Conservation (phyloP, 1,140 invertebrate species). For the Leptinotarsa texana region DNA sequence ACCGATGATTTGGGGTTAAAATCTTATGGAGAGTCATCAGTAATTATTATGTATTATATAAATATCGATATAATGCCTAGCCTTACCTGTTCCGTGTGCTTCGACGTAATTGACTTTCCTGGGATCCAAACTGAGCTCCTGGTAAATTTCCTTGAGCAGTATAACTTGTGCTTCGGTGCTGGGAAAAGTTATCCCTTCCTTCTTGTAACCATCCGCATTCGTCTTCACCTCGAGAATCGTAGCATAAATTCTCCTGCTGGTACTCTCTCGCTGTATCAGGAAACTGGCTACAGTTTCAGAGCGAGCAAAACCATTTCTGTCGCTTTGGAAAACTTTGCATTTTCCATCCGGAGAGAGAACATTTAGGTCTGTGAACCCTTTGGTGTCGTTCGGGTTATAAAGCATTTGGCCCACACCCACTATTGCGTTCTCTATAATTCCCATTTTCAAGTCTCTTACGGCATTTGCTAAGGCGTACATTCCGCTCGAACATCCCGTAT, state of each 20-base stretch:
- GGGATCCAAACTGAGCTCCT: conserved; percentile 64
- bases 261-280: conserved; percentile 60
- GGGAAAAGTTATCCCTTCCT: conserved; percentile 62
- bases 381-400: conserved; percentile 53
- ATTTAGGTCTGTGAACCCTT: conserved; percentile 57
- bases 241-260: conserved; percentile 63
- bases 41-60: too few species aligned
- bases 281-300: conserved; percentile 64
- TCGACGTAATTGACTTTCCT: conserved; percentile 69
- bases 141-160: conserved; percentile 64
- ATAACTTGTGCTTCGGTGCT: conserved; percentile 58
- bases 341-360: conserved; percentile 65
- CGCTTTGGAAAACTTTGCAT: conserved; percentile 67
- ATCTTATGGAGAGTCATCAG: too few species aligned
- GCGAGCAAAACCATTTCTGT: conserved; percentile 65
- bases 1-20: too few species aligned
- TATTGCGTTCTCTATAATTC: conserved; percentile 76
- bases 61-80: too few species aligned
- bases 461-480: conserved; percentile 73
- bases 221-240: conserved; percentile 63
- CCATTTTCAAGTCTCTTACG: conserved; percentile 65
- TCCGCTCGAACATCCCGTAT: conserved; percentile 82
- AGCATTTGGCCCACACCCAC: conserved; percentile 68
- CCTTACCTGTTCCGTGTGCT: conserved; percentile 67
- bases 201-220: conserved; percentile 62